Evolutionary conservation across 2,113 vertebrate genomes (phyloP), one percentile per base, ranked within the genome.

Genomic region (Taxidea taxus): DNA sequence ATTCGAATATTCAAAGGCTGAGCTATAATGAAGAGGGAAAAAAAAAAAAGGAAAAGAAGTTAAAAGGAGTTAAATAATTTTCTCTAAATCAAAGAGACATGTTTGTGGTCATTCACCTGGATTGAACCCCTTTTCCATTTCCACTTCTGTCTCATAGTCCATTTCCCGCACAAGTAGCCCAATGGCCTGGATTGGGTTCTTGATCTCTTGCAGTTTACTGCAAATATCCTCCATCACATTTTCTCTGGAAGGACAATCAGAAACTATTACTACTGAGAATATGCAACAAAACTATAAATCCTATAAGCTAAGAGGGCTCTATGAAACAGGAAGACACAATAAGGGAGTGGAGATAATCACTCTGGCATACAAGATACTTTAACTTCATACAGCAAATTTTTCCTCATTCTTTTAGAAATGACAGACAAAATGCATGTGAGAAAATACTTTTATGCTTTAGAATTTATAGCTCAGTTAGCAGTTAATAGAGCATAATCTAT

Each of bases 121-220:
- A 20, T 81, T 64, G 11, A 98, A 72, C 7, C 96, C 98, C 51
- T 93, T 98, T 34, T 99, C 99, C 34, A 98, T 93, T 64, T 99
- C 99, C 0, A 98, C 14, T 0, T 99, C 99, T 0, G 99, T 99
- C 98, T 99, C 99, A 1, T 99, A 99, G 98, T 99, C 99, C 99
- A 99, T 99, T 92, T 99, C 99, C 42, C 99, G 98, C 92, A 99
- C 98, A 62, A 99, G 98, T 34, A 99, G 97, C 0, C 98, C 99
- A 66, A 99, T 99, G 92, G 99, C 99, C 0, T 98, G 98, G 88
- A 98, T 80, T 0, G 99, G 99, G 98, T 99, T 99, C 12, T 99
- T 98, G 56, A 99, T 98, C 94, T 99, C 99, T 98, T 99, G 99
- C 56, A 99, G 98, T 95, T 99, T 99, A 98, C 99, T 99, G 98